These are phyloP conservation scores for Corbicula japonica DNA, from an alignment of 2,888 invertebrate species.

Conservation along the genomic window DNA sequence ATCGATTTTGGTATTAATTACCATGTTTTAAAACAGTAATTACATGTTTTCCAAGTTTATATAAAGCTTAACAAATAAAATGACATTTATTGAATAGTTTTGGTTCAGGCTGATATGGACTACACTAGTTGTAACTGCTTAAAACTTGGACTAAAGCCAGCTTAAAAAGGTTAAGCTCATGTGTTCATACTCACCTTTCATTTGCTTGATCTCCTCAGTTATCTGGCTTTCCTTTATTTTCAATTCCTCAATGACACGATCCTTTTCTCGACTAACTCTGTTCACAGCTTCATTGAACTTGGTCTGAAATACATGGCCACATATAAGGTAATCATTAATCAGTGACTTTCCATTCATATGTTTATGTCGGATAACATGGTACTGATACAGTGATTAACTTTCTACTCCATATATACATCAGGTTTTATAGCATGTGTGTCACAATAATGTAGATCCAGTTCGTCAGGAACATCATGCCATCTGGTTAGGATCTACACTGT, in stretches of 20 bases:
- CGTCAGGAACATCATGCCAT: too few species aligned
- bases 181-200: conserved; percentile 65
- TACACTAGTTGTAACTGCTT: too few species aligned
- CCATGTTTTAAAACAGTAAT: too few species aligned
- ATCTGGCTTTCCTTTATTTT: conserved; percentile 87
- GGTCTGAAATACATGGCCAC: conserved; percentile 24
- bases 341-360: not conserved
- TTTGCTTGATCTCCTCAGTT: conserved; percentile 72
- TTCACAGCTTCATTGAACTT: conserved; percentile 90
- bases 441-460: too few species aligned
- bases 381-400: not conserved
- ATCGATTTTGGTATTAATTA: too few species aligned
- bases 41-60: too few species aligned
- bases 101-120: too few species aligned
- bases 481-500: too few species aligned
- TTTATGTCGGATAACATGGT: not conserved
- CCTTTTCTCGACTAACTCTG: conserved; percentile 91
- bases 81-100: too few species aligned
- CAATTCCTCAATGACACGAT: conserved; percentile 90
- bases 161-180: too few species aligned
- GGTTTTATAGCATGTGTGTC: not conserved
- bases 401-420: not conserved
- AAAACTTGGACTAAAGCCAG: too few species aligned
- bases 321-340: not conserved
- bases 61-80: too few species aligned